phyloP scores from a whole-genome alignment of 2,113 vertebrate genomes.

The Campylomormyrus tamandua region DNA sequence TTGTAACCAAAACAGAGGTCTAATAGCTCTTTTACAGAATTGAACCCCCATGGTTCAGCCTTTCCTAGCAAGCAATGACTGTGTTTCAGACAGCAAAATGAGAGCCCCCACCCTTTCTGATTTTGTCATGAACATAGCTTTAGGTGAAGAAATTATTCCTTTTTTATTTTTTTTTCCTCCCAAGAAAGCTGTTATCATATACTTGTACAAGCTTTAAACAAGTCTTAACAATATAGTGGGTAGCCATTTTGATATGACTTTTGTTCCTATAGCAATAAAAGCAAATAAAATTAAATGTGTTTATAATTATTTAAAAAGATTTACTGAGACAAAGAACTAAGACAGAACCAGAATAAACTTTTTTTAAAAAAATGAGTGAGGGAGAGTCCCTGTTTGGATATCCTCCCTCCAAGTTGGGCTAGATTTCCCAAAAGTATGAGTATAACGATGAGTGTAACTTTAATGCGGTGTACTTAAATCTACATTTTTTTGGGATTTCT shows the following conservation, averaged over 20 bases:
- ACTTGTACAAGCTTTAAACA: neutral
- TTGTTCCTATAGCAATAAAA: neutral
- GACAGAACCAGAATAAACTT: neutral
- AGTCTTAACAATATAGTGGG: neutral
- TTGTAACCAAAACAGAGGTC: slow-evolving; percentile 5
- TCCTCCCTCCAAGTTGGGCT: neutral
- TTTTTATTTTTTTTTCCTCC: neutral
- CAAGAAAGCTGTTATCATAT: no score
- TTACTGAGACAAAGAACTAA: neutral
- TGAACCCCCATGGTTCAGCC: neutral
- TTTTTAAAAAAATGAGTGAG: neutral
- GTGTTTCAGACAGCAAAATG: slow-evolving; percentile 10
- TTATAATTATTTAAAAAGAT: neutral
- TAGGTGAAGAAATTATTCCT: neutral
- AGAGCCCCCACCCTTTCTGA: slow-evolving; percentile 12
- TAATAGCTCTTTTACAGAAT: slow-evolving; percentile 33
- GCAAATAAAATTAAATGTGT: neutral
- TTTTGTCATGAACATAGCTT: neutral
- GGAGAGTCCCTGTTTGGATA: neutral
- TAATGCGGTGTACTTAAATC: neutral
- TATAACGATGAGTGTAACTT: neutral
- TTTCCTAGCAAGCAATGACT: slow-evolving; percentile 12
- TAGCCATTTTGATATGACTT: neutral
- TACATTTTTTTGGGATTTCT: slow-evolving; percentile 1
- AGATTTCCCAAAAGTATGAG: neutral